phyloP scores from a whole-genome alignment of 2,888 invertebrate species.

The Rhorus exstirpatorius region DNA sequence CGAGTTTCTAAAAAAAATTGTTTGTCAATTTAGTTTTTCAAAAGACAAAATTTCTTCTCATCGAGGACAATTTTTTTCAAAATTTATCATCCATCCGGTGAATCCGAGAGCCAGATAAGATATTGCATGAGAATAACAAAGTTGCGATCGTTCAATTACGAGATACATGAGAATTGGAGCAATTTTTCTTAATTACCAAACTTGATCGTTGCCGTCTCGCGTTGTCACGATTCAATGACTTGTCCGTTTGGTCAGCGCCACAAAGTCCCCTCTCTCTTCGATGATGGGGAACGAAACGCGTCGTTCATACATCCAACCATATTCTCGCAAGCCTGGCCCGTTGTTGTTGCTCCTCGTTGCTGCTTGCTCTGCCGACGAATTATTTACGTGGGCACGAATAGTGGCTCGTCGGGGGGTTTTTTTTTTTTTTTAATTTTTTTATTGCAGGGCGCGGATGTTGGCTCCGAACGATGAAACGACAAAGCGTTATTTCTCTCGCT shows the following conservation, averaged over 20 bases:
- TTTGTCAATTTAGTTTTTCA: no score
- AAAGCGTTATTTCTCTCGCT: constrained; percentile 17
- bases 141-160: no score
- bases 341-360: constrained; percentile 6
- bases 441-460: constrained; percentile 26
- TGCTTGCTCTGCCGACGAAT: constrained; percentile 43
- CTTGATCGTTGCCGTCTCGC: background rate
- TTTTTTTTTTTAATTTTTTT: constrained; percentile 48
- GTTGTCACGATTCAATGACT: no score
- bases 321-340: no score
- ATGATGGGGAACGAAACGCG: constrained; percentile 56
- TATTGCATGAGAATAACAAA: background rate
- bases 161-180: no score
- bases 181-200: background rate
- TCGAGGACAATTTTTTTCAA: no score
- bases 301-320: constrained; percentile 57
- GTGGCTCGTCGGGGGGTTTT: constrained; percentile 55
- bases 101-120: background rate
- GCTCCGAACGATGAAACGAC: constrained; percentile 24
- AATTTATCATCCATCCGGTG: no score
- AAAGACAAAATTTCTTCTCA: no score
- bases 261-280: background rate
- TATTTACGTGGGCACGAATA: constrained; percentile 58
- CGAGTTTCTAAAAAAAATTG: no score
- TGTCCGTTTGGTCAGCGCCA: background rate